These are phyloP conservation scores for Clarias platycephalus DNA, from an alignment of 2,797 vertebrate genomes.

Conservation along the genomic window DNA sequence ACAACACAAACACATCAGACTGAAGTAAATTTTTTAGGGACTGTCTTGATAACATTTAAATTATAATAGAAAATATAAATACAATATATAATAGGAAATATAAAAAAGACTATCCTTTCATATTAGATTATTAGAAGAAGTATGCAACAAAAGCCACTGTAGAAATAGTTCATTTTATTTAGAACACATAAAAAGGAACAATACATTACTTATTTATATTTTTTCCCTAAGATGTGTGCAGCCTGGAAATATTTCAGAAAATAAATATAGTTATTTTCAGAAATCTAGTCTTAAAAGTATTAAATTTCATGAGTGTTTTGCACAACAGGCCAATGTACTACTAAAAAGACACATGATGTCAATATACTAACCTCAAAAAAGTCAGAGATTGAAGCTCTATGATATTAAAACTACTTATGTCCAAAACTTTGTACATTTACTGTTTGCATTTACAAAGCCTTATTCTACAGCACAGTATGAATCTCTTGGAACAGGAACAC, in stretches of 20 bases:
- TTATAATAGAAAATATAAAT: not conserved
- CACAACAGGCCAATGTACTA: slow-evolving; percentile 11
- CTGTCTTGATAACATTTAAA: not conserved
- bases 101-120: no score
- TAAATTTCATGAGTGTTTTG: not conserved
- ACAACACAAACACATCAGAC: not conserved
- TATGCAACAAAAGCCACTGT: not conserved
- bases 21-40: not conserved
- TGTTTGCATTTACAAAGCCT: not conserved
- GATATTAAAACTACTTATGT: slow-evolving; percentile 8
- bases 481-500: not conserved
- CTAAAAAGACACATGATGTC: not conserved
- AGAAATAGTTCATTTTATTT: not conserved
- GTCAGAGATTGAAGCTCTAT: slow-evolving; percentile 15
- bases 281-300: not conserved
- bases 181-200: not conserved
- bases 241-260: not conserved
- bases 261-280: not conserved
- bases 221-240: not conserved
- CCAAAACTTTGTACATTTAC: not conserved
- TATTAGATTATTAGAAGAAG: not conserved
- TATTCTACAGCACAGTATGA: not conserved
- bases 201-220: not conserved
- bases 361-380: slow-evolving; percentile 14
- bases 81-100: no score